These are phyloP conservation scores for Dicranocentrus wangi DNA, from an alignment of 2,888 invertebrate genomes.

Conservation along the genomic window DNA sequence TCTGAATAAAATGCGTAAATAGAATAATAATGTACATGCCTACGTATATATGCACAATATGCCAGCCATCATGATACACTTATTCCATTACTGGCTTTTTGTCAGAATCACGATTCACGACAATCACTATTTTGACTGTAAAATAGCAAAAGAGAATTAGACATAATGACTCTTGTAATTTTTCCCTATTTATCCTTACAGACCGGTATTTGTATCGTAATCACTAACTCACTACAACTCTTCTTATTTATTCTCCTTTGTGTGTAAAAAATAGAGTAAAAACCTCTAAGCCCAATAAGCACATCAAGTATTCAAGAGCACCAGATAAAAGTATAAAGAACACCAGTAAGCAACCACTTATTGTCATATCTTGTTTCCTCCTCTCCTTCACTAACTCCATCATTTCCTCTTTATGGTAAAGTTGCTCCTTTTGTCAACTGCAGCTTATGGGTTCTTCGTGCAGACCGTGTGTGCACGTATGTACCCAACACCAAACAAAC, in stretches of 20 bases:
- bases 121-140: too few species aligned
- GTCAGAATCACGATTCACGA: too few species aligned
- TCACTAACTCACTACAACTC: background rate
- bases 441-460: constrained; percentile 25
- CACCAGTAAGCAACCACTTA: constrained; percentile 56
- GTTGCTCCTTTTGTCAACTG: constrained; percentile 55
- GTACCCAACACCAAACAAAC: background rate
- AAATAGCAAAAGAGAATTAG: too few species aligned
- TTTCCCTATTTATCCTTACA: too few species aligned
- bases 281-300: constrained; percentile 32
- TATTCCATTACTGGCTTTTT: too few species aligned
- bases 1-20: too few species aligned
- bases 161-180: too few species aligned
- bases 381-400: constrained; percentile 44
- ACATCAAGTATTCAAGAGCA: constrained; percentile 38
- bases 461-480: background rate
- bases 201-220: background rate
- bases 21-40: too few species aligned
- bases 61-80: too few species aligned
- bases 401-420: constrained; percentile 42
- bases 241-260: constrained; percentile 2
- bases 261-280: constrained; percentile 13
- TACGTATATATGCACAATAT: too few species aligned
- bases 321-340: constrained; percentile 42
- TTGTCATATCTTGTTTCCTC: constrained; percentile 64